Evolutionary conservation across 2,888 invertebrate genomes (phyloP).

Genomic region (Cerastis rubricosa): DNA sequence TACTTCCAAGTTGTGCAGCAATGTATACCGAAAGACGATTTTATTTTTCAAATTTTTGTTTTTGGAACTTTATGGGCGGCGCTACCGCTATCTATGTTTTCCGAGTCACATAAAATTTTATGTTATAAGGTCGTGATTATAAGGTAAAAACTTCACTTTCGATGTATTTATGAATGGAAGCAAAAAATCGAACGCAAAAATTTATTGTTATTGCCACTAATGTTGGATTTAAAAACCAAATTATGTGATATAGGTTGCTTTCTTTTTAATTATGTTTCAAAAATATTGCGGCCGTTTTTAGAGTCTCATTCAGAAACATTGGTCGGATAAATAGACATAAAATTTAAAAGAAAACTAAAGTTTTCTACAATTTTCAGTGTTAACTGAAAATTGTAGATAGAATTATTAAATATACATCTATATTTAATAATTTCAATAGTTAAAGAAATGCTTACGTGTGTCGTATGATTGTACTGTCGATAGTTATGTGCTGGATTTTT

Average conservation of each 20-base stretch:
- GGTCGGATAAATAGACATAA: neutral
- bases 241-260: slow-evolving; percentile 32
- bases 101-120: slow-evolving; percentile 79
- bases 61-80: slow-evolving; percentile 66
- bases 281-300: neutral
- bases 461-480: neutral
- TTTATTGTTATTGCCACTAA: slow-evolving; percentile 69
- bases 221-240: slow-evolving; percentile 61
- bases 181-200: slow-evolving; percentile 55
- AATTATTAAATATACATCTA: too few species aligned
- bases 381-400: too few species aligned
- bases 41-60: slow-evolving; percentile 36
- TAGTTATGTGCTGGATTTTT: neutral
- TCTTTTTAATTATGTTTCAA: slow-evolving; percentile 24
- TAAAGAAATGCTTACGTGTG: neutral
- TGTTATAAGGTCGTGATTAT: slow-evolving; percentile 69
- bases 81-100: slow-evolving; percentile 74
- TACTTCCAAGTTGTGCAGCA: slow-evolving; percentile 5
- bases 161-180: slow-evolving; percentile 53
- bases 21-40: slow-evolving; percentile 38
- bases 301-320: neutral
- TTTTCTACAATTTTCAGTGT: too few species aligned
- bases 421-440: too few species aligned
- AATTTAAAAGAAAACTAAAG: too few species aligned
- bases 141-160: slow-evolving; percentile 51